Evolutionary conservation across 2,113 vertebrate genomes (phyloP), one percentile per base, ranked within the genome.

Genomic region (Spea bombifrons): DNA sequence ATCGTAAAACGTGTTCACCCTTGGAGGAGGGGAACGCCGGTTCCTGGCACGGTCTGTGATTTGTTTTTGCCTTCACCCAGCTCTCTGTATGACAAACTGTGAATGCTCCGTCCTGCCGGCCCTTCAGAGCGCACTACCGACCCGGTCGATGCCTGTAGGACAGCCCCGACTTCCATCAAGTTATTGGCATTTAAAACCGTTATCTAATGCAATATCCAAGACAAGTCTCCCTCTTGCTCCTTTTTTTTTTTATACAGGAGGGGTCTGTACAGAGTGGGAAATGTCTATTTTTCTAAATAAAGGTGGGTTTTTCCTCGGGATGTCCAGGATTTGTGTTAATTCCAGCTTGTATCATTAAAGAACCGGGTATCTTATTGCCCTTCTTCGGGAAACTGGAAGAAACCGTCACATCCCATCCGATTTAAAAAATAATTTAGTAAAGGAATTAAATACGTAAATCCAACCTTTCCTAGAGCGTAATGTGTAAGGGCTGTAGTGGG

Each of bases 201-300:
- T 59, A 13, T 59, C 15, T 9, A 59, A 59, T 13, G 55, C 55
- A 59, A 8, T 13, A 9, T 13, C 47, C 59, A 55, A n/a, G 10
- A 59, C 52, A 47, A 52, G 66, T 73, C 63, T 67, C 69, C 61
- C 50, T 65, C 59, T 12, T 44, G 30, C 59, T 63, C 71, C 16
- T 77, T 65, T 44, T 68, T 71, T 71, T 63, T 68, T 71, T 71
- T 63, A 10, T 71, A 80, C 61, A 10, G 16, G 65, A 80, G 78
- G 78, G 78, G 30, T 74, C 78, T 80, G 78, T 80, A 80, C 71
- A 80, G 64, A 67, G 71, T 53, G 78, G 78, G 78, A 80, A 80
- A 80, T 80, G 71, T 80, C 78, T 80, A 80, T 80, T 80, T 80
- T 80, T 80, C 78, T 80, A 80, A 80, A 80, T 80, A 80, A 80